A percentile compares a stretch with the other conserved stretches of the same genome.
Conservation (phyloP, 2,888 invertebrate genomes). For the Allolobophora icterica region DNA sequence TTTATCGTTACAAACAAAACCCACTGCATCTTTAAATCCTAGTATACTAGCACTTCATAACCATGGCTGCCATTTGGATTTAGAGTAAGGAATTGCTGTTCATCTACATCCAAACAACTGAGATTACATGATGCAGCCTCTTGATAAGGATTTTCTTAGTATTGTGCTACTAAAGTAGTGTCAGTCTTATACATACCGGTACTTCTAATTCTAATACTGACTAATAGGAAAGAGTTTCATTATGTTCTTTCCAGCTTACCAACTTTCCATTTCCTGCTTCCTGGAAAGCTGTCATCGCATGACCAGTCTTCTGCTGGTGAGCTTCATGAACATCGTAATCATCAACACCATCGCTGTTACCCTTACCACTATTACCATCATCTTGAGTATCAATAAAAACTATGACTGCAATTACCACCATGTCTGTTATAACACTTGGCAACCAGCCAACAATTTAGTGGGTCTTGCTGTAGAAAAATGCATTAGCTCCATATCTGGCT, state of each 20-base stretch:
- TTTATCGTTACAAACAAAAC: no score
- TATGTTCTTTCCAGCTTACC: slow-evolving; percentile 1
- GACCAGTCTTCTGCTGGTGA: not conserved
- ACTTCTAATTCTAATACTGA: not conserved
- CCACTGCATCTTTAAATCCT: no score
- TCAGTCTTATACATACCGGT: no score
- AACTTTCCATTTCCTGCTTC: slow-evolving; percentile 15
- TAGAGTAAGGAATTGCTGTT: no score
- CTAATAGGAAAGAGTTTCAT: not conserved
- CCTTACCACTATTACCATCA: not conserved
- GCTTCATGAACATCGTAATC: not conserved
- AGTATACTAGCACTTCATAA: no score
- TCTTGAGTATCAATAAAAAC: no score
- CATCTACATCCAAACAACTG: no score
- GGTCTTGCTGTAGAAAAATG: not conserved
- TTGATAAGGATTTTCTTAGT: not conserved
- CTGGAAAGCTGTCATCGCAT: not conserved
- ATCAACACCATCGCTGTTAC: not conserved
- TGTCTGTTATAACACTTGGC: not conserved
- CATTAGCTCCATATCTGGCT: not conserved
- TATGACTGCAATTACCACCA: no score
- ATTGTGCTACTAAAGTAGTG: not conserved
- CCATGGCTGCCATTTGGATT: no score
- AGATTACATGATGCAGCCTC: not conserved
- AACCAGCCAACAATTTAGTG: not conserved